A percentile compares a stretch with the other conserved stretches of the same genome.
phyloP scores from a whole-genome alignment of 2,113 vertebrate genomes.

The Planiliza haematocheilus region DNA sequence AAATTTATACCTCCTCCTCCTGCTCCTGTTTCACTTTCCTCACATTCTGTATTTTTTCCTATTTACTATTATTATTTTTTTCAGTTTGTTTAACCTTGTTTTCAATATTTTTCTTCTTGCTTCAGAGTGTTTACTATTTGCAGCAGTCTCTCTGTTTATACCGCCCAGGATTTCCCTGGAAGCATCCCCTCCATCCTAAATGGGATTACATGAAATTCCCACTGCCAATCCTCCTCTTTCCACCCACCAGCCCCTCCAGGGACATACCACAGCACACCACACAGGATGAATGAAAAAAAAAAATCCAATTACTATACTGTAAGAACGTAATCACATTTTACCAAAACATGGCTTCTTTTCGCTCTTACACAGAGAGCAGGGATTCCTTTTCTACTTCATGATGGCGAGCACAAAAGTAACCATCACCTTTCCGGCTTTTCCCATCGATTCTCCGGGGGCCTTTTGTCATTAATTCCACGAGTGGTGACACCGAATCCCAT shows the following conservation, averaged over 20 bases:
- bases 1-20: conserved; percentile 17
- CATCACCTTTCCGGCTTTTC: conserved; percentile 7
- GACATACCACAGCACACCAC: conserved; percentile 45
- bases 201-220: conserved; percentile 76
- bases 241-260: conserved; percentile 14
- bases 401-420: conserved; percentile 30
- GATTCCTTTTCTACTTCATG: conserved; percentile 29
- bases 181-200: conserved; percentile 65
- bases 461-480: conserved; percentile 52
- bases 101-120: background rate
- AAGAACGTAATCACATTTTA: conserved; percentile 63
- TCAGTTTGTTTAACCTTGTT: conserved; percentile 21
- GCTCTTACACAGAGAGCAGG: conserved; percentile 9
- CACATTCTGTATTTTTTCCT: background rate
- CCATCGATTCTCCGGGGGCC: conserved; percentile 35
- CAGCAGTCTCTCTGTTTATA: conserved; percentile 33
- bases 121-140: conserved; percentile 28
- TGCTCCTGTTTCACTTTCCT: background rate
- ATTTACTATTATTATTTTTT: background rate
- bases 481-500: conserved; percentile 26
- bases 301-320: conserved; percentile 43
- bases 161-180: conserved; percentile 51
- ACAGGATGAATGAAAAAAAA: conserved; percentile 4
- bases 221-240: conserved; percentile 23
- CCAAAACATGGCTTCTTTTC: conserved; percentile 39